Conservation (phyloP, 1,140 invertebrate species). For the Forficula auricularia region DNA sequence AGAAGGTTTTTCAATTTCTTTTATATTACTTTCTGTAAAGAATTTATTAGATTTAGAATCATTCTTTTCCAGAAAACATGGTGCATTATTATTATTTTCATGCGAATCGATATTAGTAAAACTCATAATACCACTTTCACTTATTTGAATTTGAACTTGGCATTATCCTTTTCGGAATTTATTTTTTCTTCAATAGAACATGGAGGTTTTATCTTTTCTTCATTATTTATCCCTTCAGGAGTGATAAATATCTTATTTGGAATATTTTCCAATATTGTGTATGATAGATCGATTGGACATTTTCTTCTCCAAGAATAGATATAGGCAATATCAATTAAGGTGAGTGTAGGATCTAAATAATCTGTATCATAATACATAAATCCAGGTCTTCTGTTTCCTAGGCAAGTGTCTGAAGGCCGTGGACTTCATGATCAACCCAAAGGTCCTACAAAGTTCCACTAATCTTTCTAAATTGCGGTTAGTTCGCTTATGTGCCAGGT, state of each 20-base stretch:
- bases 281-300: neutral
- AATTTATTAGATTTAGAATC: no score
- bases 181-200: no score
- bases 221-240: no score
- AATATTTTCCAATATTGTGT: constrained; percentile 10
- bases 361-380: no score
- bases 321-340: no score
- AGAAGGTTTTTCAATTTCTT: no score
- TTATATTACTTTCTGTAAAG: no score
- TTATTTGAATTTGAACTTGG: constrained; percentile 50
- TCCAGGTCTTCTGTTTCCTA: constrained; percentile 6
- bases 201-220: constrained; percentile 17
- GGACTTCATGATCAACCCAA: constrained; percentile 1
- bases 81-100: no score
- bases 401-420: constrained; percentile 3
- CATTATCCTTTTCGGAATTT: no score
- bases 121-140: constrained; percentile 49
- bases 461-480: constrained; percentile 3
- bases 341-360: no score
- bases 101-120: constrained; percentile 29
- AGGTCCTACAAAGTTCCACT: constrained; percentile 2
- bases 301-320: neutral
- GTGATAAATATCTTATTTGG: constrained; percentile 7
- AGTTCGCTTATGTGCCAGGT: constrained; percentile 5
- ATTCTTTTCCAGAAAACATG: no score